phyloP scores from a whole-genome alignment of 2,888 invertebrate genomes.

The Rotaria sp. region DNA sequence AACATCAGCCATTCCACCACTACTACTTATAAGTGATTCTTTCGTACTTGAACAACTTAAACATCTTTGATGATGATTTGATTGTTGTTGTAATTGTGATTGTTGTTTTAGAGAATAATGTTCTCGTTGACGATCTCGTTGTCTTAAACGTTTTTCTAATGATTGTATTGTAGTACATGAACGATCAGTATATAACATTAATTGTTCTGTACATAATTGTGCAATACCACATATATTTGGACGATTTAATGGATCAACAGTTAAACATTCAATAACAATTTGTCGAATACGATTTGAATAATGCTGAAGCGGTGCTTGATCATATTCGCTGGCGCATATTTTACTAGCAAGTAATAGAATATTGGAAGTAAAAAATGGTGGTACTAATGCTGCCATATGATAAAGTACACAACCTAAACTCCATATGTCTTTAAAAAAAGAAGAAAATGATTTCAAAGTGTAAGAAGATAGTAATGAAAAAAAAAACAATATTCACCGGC shows the following conservation, averaged over 20 bases:
- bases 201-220: background rate
- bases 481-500: conserved; percentile 44
- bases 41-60: background rate
- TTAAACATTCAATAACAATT: background rate
- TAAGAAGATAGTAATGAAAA: no score
- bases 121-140: background rate
- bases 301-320: background rate
- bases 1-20: background rate
- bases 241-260: background rate
- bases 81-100: background rate
- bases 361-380: conserved; percentile 55
- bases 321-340: conserved; percentile 44
- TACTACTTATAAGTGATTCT: background rate
- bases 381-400: conserved; percentile 55
- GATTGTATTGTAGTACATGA: background rate
- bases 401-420: conserved; percentile 57
- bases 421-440: conserved; percentile 52
- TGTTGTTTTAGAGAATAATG: background rate
- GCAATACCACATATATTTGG: background rate
- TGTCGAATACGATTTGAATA: background rate
- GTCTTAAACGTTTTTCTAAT: conserved; percentile 6
- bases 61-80: background rate
- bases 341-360: conserved; percentile 55
- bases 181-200: conserved; percentile 6
- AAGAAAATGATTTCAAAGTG: background rate